Conservation (phyloP, 2,113 vertebrate species). For the Probosciger aterrimus region DNA sequence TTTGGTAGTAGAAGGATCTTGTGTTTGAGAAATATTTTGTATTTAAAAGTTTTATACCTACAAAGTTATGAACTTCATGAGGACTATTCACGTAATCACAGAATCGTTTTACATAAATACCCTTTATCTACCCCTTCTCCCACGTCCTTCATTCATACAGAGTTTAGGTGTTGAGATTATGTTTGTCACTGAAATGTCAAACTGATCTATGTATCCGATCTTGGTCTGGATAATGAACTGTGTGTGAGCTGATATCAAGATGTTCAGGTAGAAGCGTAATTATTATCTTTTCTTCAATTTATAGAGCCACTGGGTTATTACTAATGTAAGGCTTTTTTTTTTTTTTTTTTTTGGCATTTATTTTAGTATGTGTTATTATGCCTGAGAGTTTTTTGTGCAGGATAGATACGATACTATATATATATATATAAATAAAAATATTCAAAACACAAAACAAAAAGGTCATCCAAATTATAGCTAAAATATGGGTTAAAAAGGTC, state of each 20-base stretch:
- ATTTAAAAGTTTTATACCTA: background rate
- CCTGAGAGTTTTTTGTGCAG: background rate
- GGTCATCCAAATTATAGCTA: background rate
- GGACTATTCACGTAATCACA: background rate
- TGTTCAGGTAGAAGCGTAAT: background rate
- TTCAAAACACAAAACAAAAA: background rate
- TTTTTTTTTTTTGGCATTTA: background rate
- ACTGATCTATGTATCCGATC: background rate
- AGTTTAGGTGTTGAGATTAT: background rate
- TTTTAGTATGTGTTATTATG: background rate
- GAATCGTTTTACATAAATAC: background rate
- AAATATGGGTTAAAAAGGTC: background rate
- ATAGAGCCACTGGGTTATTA: background rate
- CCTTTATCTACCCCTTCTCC: background rate
- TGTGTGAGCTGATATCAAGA: background rate
- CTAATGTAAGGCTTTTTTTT: background rate
- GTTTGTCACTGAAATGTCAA: background rate
- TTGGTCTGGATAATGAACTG: background rate
- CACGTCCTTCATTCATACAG: background rate
- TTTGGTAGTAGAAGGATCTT: background rate
- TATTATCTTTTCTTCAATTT: background rate
- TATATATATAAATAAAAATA: background rate
- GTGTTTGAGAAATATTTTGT: background rate
- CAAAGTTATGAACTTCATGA: background rate
- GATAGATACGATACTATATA: background rate